Base-by-base conservation (phyloP, 2,113 vertebrate species). In the Vidua chalybeata region DNA sequence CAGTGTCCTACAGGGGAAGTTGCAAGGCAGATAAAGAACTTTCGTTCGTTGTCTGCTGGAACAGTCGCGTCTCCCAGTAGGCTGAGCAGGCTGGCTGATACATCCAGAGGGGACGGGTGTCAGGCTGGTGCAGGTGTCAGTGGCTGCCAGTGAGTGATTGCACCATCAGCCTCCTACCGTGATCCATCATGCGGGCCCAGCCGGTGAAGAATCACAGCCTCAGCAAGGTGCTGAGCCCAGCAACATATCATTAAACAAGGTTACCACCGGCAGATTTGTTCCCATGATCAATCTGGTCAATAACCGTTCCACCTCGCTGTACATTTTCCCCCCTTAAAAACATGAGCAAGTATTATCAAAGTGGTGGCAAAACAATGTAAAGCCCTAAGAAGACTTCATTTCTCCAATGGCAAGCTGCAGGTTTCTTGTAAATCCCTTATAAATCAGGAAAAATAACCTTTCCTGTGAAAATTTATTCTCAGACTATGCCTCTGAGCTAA, bases 181-280 rank as follows among this genome's bases (percentile, higher is more conserved):
- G 98, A 99, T 99, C 99, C 98, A 99, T 99, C 99, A 99, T 98
- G 98, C 98, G 97, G 97, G 96, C 98, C 98, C 98, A 97, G 98
- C 98, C 98, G 94, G 98, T 98, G 97, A 98, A 94, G 98, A 98
- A 98, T 98, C 98, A 97, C 98, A 98, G 97, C 97, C 97, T 93
- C 97, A 95, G 98, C 98, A 97, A 98, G 98, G 98, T 98, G 98
- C 98, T 97, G 98, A 98, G 98, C 98, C 98, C 97, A 97, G 98
- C 98, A 98, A 98, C 98, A 98, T 98, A 98, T 98, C 98, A 99
- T 99, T 98, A 99, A 98, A 98, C 98, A 99, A 99, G 98, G 98
- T 98, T 98, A 99, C 98, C 98, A 97, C 97, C 96, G 72, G 97
- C 98, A 98, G 98, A 98, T 98, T 98, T 98, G 98, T 98, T 97